Evolutionary conservation across 2,888 invertebrate species (phyloP).

Genomic region (Acanthopleura granulata): DNA sequence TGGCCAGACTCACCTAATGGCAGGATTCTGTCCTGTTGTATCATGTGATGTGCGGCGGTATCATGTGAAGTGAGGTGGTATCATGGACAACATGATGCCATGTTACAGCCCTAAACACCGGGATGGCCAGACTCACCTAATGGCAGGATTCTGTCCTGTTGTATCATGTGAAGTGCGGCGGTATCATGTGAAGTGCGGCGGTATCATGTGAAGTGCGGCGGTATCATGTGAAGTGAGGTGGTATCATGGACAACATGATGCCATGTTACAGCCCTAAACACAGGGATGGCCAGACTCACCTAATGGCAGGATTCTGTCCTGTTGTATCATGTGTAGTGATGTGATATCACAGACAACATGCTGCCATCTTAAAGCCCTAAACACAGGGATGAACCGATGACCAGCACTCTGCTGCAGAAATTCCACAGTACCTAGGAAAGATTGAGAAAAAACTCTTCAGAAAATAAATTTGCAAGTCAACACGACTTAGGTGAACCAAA

Average conservation of each 20-base stretch:
- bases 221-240: conserved; percentile 78
- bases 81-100: too few species aligned
- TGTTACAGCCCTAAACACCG: too few species aligned
- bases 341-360: conserved; percentile 80
- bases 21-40: too few species aligned
- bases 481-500: too few species aligned
- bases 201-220: too few species aligned
- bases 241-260: conserved; percentile 80
- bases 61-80: too few species aligned
- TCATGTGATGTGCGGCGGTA: too few species aligned
- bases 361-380: conserved; percentile 77
- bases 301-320: conserved; percentile 79
- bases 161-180: conserved; percentile 78
- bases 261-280: conserved; percentile 78
- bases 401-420: conserved; percentile 71
- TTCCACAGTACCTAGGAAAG: background rate
- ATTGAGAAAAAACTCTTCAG: background rate
- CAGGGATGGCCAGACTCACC: conserved; percentile 72
- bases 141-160: too few species aligned
- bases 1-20: too few species aligned
- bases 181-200: conserved; percentile 73
- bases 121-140: too few species aligned
- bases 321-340: conserved; percentile 78
- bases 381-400: conserved; percentile 75
- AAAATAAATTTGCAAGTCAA: background rate